Percentiles rank a stretch among this genome's conserved stretches.
Conservation (phyloP, 2,113 vertebrate genomes). For the Chionodraco myersi region DNA sequence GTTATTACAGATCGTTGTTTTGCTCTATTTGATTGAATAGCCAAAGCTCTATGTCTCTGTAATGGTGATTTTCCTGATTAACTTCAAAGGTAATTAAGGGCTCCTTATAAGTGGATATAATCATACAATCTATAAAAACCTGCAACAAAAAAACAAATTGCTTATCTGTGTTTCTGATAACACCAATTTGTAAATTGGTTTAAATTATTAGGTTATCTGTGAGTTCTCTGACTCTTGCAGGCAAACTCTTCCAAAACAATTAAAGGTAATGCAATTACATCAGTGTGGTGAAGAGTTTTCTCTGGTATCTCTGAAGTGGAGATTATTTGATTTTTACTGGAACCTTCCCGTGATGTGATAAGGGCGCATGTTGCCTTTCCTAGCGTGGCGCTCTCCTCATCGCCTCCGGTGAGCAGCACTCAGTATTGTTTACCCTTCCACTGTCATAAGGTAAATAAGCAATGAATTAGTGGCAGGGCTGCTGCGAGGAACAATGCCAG, state of each 20-base stretch:
- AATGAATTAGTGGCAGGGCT: conserved; percentile 73
- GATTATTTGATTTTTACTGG: conserved; percentile 52
- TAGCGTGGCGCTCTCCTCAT: conserved; percentile 8
- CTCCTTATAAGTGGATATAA: background rate
- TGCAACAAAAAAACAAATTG: conserved; percentile 12
- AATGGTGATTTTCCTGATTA: background rate
- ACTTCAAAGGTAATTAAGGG: too few species aligned
- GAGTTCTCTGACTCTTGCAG: conserved; percentile 26
- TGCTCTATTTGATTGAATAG: background rate
- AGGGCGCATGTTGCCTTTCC: conserved; percentile 10
- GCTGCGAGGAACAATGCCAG: conserved; percentile 75
- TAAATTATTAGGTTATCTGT: conserved; percentile 50
- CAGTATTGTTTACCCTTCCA: conserved; percentile 71
- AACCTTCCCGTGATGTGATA: conserved; percentile 29
- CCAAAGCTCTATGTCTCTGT: background rate
- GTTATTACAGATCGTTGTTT: background rate
- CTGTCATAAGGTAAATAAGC: conserved; percentile 81
- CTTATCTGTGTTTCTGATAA: conserved; percentile 13
- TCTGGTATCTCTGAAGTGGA: background rate
- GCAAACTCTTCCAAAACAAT: conserved; percentile 36
- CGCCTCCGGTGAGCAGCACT: conserved; percentile 62
- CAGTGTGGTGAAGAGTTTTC: background rate
- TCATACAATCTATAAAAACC: conserved; percentile 6
- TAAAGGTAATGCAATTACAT: conserved; percentile 48
- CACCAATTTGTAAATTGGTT: conserved; percentile 32